Conservation (phyloP, 2,888 invertebrate species). For the Drosophila pegasa region DNA sequence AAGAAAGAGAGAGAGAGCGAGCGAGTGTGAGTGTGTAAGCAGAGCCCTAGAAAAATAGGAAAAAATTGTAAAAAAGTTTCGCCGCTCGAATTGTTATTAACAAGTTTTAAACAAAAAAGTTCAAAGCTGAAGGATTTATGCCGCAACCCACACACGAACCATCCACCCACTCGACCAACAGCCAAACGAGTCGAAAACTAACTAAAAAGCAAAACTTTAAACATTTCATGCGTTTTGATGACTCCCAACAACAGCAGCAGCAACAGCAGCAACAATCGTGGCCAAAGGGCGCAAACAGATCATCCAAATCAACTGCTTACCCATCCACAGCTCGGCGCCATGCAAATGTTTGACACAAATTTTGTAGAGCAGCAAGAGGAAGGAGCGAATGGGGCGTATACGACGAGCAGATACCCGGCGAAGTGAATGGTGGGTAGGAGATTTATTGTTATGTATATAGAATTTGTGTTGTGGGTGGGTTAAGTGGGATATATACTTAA, state of each 20-base stretch:
- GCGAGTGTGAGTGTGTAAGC: not conserved
- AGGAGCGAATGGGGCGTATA: not conserved
- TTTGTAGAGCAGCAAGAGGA: not conserved
- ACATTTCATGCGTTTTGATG: conserved; percentile 63
- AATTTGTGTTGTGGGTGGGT: too few relatives aligned
- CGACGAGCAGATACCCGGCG: not conserved
- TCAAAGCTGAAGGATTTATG: conserved; percentile 68
- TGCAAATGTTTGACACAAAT: conserved; percentile 48
- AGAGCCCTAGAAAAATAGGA: conserved; percentile 7
- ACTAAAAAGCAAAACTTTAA: conserved; percentile 61
- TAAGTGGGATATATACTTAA: too few relatives aligned
- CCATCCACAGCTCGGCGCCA: conserved; percentile 26
- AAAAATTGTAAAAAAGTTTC: conserved; percentile 49
- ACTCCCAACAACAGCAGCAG: conserved; percentile 15
- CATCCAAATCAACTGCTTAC: conserved; percentile 42
- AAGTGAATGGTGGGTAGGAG: not conserved
- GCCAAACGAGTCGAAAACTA: conserved; percentile 54
- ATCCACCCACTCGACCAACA: conserved; percentile 13
- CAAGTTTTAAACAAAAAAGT: conserved; percentile 69
- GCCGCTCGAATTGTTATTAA: conserved; percentile 66
- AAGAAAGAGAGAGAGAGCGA: not conserved
- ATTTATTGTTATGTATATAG: not conserved
- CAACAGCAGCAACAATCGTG: conserved; percentile 11
- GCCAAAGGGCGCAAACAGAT: conserved; percentile 22
- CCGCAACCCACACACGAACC: conserved; percentile 34